Base-by-base conservation (phyloP, 1,140 invertebrate genomes). In the Papilio polyxenes region DNA sequence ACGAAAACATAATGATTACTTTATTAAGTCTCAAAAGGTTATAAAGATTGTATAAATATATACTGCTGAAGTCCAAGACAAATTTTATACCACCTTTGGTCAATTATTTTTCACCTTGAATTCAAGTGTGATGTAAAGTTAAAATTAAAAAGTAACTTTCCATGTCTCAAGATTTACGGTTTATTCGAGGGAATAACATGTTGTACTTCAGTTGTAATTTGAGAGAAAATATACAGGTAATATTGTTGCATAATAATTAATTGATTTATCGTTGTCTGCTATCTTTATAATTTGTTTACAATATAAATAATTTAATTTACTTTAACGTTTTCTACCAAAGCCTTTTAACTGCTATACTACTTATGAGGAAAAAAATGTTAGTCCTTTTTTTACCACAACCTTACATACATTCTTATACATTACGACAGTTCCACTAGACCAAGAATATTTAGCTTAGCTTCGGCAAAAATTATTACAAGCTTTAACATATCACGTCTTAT, bases 61-160 rank as follows among this genome's bases (percentile, higher is more conserved):
- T 59, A 20, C 56, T 44, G 9, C 31, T 51, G 44, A 49, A 48
- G 74, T 49, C 37, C 15, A 20, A 40, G 74, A 49, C 49, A 76
- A 76, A 53, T 76, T 76, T 76, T 76, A 76, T 76, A n/a, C 11
- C 75, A 31, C 75, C 10, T 76, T 49, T 9, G 31, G n/a, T 76
- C 49, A 76, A 76, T 76, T 76, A 76, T 76, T 51, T 76, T 76
- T 76, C 49, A 76, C 75, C 75, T 76, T 53, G 75, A 76, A 74
- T 15, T 44, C 37, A 74, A 76, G 59, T 69, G 65, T 69, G 65
- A 69, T 13, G 65, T 76, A 76, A 76, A 20, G 0, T 37, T 76
- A 13, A 76, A 31, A 76, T 76, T 76, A 20, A 76, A 76, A 76
- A 76, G 75, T 76, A 76, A 76, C 75, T 76, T 76, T 76, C 48